Evolutionary conservation across 2,113 vertebrate species (phyloP), one percentile per base, ranked within the genome.

Genomic region (Tiliqua scincoides): DNA sequence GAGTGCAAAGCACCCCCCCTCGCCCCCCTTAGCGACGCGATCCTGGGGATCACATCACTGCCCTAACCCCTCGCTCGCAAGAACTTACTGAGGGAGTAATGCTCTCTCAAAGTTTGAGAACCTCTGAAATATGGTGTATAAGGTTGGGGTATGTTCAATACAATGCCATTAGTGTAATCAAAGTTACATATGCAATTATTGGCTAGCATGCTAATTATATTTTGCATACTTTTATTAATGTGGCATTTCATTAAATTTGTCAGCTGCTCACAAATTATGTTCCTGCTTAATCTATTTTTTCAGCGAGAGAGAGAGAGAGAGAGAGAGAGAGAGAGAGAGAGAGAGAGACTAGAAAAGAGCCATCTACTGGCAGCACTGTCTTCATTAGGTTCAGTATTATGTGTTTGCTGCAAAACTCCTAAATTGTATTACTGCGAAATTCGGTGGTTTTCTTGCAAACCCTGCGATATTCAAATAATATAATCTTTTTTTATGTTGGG

Each of bases 351-450:
- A 48, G 65, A 23, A 35, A 52, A 54, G 3, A 17, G 79, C 27
- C 0, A 1, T 25, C 59, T 54, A 5, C 76, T 59, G 0, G 32
- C 20, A 17, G 6, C 4, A 43, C 7, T 0, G 0, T 81, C 54
- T 88, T 12, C 3, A 65, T 35, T 57, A 1, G 68, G 18, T 32
- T 71, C 52, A 11, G 0, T 3, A 5, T 25, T 10, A 35, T n/a
- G 23, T 17, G 23, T 65, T 8, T 7, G 8, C 11, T 52, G 37
- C 15, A 15, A 54, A 27, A 32, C 86, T 63, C 27, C 8, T 27
- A 11, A 72, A 43, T 0, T 18, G 54, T 5, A 62, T 23, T 43
- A 57, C 63, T 84, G 23, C 12, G 17, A 74, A n/a, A 43, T 52
- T 21, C 25, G 18, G 23, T 63, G 37, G 71, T 70, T 82, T 63